Base-by-base conservation (phyloP, 2,888 invertebrate species). In the Priocnemis perturbator region DNA sequence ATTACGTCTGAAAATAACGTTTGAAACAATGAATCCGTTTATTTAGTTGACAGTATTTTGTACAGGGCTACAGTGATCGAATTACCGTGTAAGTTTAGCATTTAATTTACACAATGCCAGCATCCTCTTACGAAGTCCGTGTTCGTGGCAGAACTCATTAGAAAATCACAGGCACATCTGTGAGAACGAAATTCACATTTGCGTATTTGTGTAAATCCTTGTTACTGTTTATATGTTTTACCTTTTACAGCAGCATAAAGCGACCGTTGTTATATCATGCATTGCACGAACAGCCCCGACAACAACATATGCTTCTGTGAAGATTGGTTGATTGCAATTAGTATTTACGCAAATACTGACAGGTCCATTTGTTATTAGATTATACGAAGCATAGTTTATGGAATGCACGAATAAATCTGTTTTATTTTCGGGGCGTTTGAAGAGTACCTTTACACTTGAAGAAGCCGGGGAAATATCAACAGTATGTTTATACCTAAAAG, bases 221-320 rank as follows among this genome's bases (percentile, higher is more conserved):
- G 19, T 17, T 50, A 50, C 4, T 17, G 14, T 19, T 37, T 50
- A 14, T 19, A 50, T 19, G 15, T 53, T n/a, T 76, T 83, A 87
- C 86, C 81, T 86, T 75, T 77, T 82, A 57, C 81, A 81, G 63
- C 87, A 87, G 45, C 82, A 85, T 59, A 85, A 73, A 53, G 82
- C 81, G 60, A 85, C 73, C 50, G 82, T 83, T 67, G 81, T 81
- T 71, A 84, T 71, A 17, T 73, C 66, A 53, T 82, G 77, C 55
- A 63, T 65, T 19, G 77, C 68, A 60, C 71, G 73, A 15, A 67
- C 73, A 37, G 77, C 59, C 44, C 84, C 85, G 61, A 82, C 73
- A 55, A 83, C 73, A n/a, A 86, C 67, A 87, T 87, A 87, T 47
- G 86, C 80, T 78, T 87, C 87, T 30, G 87, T 86, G 64, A 87